Conservation (phyloP, 2,888 invertebrate species). For the Caenorhabditis plicata region DNA sequence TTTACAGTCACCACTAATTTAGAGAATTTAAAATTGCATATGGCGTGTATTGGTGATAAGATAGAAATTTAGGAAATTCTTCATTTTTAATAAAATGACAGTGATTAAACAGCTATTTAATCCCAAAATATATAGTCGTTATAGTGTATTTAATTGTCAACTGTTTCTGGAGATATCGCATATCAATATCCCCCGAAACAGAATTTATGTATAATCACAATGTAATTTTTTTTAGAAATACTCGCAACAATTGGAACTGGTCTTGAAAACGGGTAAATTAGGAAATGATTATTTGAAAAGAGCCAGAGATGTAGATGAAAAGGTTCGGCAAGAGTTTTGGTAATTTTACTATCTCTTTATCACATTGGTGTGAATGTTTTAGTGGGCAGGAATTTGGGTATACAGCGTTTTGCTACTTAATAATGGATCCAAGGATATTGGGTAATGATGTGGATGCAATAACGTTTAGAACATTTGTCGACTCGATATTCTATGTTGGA, state of each 20-base stretch:
- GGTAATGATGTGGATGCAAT: constrained; percentile 19
- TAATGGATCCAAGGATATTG: constrained; percentile 49
- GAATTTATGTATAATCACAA: too few species aligned
- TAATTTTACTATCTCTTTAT: neutral
- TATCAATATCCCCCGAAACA: too few species aligned
- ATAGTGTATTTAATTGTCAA: too few species aligned
- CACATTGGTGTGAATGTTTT: neutral
- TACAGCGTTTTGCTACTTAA: constrained; percentile 54
- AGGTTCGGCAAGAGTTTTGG: constrained; percentile 33
- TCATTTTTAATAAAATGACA: neutral
- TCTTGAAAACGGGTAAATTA: constrained; percentile 9
- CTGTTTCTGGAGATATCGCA: too few species aligned
- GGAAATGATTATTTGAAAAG: constrained; percentile 8
- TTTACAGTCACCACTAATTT: too few species aligned
- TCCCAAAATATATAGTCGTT: too few species aligned
- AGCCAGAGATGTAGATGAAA: constrained; percentile 34
- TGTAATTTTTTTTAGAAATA: constrained; percentile 17
- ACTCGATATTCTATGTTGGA: constrained; percentile 90
- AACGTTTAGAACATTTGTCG: constrained; percentile 79
- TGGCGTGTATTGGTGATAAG: too few species aligned
- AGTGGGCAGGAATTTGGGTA: constrained; percentile 20
- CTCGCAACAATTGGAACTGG: constrained; percentile 24
- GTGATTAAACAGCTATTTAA: neutral
- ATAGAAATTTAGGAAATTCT: too few species aligned
- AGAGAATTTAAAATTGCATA: too few species aligned